A percentile compares a stretch with the other conserved stretches of the same genome.
Conservation (phyloP, 2,113 vertebrate species). For the Sinocyclocheilus rhinocerous region DNA sequence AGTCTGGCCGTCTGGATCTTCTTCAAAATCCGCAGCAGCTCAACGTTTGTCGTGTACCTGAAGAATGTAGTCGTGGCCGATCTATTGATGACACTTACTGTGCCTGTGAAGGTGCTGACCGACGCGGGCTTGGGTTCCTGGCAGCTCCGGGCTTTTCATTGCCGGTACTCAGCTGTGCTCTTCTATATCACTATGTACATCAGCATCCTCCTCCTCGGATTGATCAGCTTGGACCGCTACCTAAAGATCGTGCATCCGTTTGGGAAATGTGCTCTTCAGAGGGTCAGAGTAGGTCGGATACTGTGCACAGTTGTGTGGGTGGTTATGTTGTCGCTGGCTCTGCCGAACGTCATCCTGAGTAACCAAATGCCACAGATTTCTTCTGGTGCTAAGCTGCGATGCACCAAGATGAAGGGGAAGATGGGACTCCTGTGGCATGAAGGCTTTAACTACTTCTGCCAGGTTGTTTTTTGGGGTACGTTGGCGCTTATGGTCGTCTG, state of each 20-base stretch:
- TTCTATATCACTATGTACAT: constrained; percentile 84
- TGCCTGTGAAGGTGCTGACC: constrained; percentile 72
- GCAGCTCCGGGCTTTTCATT: constrained; percentile 71
- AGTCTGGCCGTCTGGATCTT: constrained; percentile 85
- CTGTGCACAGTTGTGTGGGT: constrained; percentile 70
- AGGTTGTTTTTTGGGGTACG: constrained; percentile 78
- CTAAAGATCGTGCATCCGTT: constrained; percentile 78
- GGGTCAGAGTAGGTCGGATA: constrained; percentile 64
- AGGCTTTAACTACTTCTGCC: constrained; percentile 66
- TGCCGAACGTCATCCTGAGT: constrained; percentile 76
- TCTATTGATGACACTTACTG: constrained; percentile 77
- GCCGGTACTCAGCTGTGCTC: constrained; percentile 75
- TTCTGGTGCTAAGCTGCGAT: constrained; percentile 60
- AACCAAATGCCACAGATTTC: constrained; percentile 44
- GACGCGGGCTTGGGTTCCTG: constrained; percentile 69
- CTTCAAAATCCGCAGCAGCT: constrained; percentile 80
- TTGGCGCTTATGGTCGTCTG: constrained; percentile 73
- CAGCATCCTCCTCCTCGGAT: constrained; percentile 79
- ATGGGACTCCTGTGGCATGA: constrained; percentile 74
- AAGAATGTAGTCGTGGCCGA: constrained; percentile 81
- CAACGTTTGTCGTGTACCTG: constrained; percentile 79
- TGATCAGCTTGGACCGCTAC: constrained; percentile 81
- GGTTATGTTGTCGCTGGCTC: constrained; percentile 69
- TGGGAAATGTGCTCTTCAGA: constrained; percentile 67
- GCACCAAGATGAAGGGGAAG: constrained; percentile 71